Evolutionary conservation across 1,140 invertebrate species (phyloP), one percentile per base, ranked within the genome.

Genomic region (Drosophila ficusphila): DNA sequence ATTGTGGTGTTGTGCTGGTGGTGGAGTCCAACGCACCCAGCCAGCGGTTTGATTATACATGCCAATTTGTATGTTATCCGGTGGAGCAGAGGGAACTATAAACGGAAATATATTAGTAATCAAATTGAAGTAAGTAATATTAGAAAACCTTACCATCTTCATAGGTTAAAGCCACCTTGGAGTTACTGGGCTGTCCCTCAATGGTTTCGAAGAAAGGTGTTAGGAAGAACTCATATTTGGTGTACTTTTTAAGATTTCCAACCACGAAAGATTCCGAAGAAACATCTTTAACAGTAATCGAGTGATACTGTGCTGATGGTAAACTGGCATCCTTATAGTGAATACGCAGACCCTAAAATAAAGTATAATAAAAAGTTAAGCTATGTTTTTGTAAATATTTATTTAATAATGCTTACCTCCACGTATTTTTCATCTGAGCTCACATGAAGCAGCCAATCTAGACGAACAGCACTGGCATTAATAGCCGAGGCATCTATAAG

Each of bases 271-370:
- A 94, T 3, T 94, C 95, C 1, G 94, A 93, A 1, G 94, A 94
- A 34, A 94, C 94, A 76, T 94, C 95, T 47, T 95, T 91, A 0
- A 96, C 95, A 0, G 95, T 96, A 4, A 95, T 92, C 91, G 95
- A 95, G 73, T 94, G 94, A 81, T 95, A 95, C 72, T 95, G 94
- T 0, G 93, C 93, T 46, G 93, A 92, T 41, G 92, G 92, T 8
- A 94, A 93, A 41, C 94, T 95, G 44, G 96, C 92, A 81, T 97
- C 95, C 58, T 97, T 95, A 91, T 98, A 99, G 61, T 97, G 95
- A 41, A 99, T 96, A 89, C 98, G 98, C 14, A 98, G 95, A 8
- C 98, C 98, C 93, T 99, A 7, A 0, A 8, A n/a, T n/a, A n/a
- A 27, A 8, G 2, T 8, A 19, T 4, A 1, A 14, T 19, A 8